These are phyloP conservation scores for Penaeus monodon DNA, from an alignment of 2,888 invertebrate species.

Conservation along the genomic window DNA sequence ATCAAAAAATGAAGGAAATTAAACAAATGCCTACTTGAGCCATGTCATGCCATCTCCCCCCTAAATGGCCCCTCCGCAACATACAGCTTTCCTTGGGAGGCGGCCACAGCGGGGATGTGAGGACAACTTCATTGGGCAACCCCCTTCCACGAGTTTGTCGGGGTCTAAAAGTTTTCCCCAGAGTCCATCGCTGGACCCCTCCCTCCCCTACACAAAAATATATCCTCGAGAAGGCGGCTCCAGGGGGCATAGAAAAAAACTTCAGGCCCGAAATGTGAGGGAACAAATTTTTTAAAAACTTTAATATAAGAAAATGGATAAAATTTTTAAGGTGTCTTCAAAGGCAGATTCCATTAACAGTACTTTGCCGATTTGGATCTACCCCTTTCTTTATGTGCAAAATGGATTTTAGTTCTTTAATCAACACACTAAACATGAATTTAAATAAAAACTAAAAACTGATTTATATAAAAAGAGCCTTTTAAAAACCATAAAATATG, in stretches of 20 bases:
- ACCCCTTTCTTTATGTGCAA: no score
- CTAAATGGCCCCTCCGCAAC: slow-evolving; percentile 71
- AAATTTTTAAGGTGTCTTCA: no score
- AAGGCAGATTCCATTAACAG: no score
- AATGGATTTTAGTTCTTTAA: no score
- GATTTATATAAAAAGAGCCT: no score
- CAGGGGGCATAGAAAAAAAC: slow-evolving; percentile 66
- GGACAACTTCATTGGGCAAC: no score
- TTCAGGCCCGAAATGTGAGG: not conserved
- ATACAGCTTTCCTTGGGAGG: slow-evolving; percentile 69
- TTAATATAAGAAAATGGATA: no score
- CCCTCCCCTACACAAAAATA: slow-evolving; percentile 73
- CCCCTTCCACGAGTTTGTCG: slow-evolving; percentile 71
- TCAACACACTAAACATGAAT: no score
- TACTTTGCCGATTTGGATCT: no score
- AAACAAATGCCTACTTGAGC: slow-evolving; percentile 41
- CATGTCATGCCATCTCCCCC: slow-evolving; percentile 71
- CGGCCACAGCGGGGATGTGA: slow-evolving; percentile 72
- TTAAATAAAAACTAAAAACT: no score
- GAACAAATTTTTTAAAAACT: no score
- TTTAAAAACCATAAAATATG: no score
- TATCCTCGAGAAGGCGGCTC: slow-evolving; percentile 72
- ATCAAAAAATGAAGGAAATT: slow-evolving; percentile 6
- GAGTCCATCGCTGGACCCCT: slow-evolving; percentile 71
- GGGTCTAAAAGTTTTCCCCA: slow-evolving; percentile 72